Conservation (phyloP, 2,113 vertebrate species). For the Lophius piscatorius region DNA sequence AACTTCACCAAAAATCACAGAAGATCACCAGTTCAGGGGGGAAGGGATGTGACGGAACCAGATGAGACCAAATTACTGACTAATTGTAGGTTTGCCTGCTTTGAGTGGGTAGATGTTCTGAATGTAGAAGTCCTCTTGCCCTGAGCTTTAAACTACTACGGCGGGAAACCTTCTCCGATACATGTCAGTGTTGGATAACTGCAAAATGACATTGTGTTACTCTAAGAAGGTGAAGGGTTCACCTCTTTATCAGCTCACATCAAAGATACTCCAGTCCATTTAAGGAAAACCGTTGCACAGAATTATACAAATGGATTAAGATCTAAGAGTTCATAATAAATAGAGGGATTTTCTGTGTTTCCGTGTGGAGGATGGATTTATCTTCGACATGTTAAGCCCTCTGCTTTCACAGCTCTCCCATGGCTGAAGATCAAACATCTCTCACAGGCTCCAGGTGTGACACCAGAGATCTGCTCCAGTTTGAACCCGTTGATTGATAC, state of each 20-base stretch:
- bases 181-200: slow-evolving; percentile 13
- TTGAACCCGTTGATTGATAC: slow-evolving; percentile 67
- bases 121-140: slow-evolving; percentile 13
- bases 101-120: slow-evolving; percentile 19
- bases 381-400: slow-evolving; percentile 40
- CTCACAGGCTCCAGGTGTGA: slow-evolving; percentile 40
- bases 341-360: too few relatives aligned
- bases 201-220: neutral
- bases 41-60: slow-evolving; percentile 16
- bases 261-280: too few relatives aligned
- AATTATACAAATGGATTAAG: too few relatives aligned
- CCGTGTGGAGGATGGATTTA: too few relatives aligned
- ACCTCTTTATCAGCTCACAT: too few relatives aligned
- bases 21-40: neutral
- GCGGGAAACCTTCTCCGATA: neutral
- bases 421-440: slow-evolving; percentile 68
- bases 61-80: slow-evolving; percentile 39
- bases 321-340: too few relatives aligned
- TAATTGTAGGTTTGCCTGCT: slow-evolving; percentile 25
- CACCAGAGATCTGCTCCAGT: slow-evolving; percentile 48
- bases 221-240: too few relatives aligned
- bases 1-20: neutral
- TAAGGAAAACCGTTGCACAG: too few relatives aligned
- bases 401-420: slow-evolving; percentile 34
- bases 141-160: neutral